Conservation (phyloP, 2,888 invertebrate genomes). For the Caenorhabditis sp. region DNA sequence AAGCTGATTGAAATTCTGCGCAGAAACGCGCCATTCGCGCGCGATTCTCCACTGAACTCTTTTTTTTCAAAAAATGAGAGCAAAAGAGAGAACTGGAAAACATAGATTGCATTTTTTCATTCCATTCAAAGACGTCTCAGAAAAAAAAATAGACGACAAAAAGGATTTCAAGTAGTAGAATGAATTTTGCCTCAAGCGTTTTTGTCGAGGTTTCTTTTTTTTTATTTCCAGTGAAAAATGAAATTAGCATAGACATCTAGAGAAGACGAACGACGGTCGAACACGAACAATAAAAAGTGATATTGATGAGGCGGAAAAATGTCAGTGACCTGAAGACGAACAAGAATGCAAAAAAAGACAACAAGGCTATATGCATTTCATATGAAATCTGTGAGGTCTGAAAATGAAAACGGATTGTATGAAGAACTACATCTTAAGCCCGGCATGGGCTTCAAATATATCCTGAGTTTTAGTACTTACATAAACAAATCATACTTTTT, state of each 20-base stretch:
- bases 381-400: neutral
- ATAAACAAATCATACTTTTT: too few relatives aligned
- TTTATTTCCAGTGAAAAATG: constrained; percentile 41
- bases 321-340: neutral
- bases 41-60: too few relatives aligned
- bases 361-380: neutral
- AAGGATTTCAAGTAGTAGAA: constrained; percentile 45
- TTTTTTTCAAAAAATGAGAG: too few relatives aligned
- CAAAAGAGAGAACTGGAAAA: too few relatives aligned
- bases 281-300: constrained; percentile 41
- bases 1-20: too few relatives aligned
- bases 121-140: too few relatives aligned
- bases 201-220: constrained; percentile 11
- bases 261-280: constrained; percentile 50
- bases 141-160: neutral
- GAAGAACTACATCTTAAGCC: too few relatives aligned
- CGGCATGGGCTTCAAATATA: too few relatives aligned
- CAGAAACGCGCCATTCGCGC: too few relatives aligned
- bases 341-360: neutral
- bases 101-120: too few relatives aligned
- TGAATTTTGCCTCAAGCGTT: neutral
- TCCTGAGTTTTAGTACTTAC: too few relatives aligned
- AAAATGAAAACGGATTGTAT: too few relatives aligned
- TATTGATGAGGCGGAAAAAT: constrained; percentile 18
- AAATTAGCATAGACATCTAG: constrained; percentile 47